Percentiles rank a stretch among this genome's conserved stretches.
These are phyloP conservation scores for Manacus vitellinus DNA, from an alignment of 2,113 vertebrate genomes.

Conservation along the genomic window DNA sequence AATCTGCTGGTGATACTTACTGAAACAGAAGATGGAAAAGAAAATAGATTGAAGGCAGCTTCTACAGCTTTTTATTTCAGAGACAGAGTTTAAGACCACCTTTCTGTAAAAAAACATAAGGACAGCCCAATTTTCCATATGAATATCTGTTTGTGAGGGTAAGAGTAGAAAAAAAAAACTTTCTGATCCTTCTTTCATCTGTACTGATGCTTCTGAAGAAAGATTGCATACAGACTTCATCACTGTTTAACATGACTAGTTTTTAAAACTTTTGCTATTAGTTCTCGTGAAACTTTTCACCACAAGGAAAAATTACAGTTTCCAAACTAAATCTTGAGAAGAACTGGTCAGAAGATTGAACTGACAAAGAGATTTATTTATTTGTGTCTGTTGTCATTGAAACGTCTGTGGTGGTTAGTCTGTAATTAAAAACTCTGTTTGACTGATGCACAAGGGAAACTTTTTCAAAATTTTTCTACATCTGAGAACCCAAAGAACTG, in stretches of 20 bases:
- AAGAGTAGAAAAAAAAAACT: not conserved
- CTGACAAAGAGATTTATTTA: not conserved
- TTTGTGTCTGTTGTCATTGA: not conserved
- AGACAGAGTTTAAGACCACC: not conserved
- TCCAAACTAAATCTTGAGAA: not conserved
- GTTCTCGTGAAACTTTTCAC: not conserved
- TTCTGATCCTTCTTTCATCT: not conserved
- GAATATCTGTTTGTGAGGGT: not conserved
- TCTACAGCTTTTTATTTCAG: not conserved
- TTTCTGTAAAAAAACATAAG: not conserved
- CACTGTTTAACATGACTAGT: not conserved
- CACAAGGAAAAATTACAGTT: not conserved
- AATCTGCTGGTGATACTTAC: not conserved
- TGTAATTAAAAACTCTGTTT: not conserved
- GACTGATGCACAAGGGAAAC: not conserved
- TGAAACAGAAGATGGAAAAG: not conserved
- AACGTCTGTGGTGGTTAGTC: not conserved
- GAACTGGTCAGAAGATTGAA: not conserved
- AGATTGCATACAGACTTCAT: not conserved
- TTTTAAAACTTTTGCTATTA: not conserved
- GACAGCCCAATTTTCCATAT: not conserved
- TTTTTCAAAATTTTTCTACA: not conserved
- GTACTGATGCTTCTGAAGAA: not conserved
- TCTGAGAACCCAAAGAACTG: not conserved
- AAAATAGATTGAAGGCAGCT: not conserved